Conservation (phyloP, 2,888 invertebrate species). For the Isoperla grammatica region DNA sequence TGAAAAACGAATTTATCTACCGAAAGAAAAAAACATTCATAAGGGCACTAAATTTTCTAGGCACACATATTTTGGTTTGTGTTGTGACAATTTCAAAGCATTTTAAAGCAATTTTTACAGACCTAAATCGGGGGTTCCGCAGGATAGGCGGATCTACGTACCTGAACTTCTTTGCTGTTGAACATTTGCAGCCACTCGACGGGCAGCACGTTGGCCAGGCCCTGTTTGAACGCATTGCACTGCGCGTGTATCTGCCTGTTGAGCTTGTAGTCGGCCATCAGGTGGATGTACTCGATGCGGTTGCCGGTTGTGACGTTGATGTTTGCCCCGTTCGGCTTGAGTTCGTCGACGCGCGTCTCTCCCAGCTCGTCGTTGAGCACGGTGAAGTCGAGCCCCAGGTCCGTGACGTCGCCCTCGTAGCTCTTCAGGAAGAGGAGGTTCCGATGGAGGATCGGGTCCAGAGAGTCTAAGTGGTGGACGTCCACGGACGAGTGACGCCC, state of each 20-base stretch:
- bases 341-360: constrained; percentile 78
- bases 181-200: constrained; percentile 94
- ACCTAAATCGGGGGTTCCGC: too few species aligned
- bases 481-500: constrained; percentile 73
- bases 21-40: too few species aligned
- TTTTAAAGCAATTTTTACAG: too few species aligned
- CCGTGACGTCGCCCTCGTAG: constrained; percentile 79
- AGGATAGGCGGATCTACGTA: too few species aligned
- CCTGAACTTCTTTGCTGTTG: constrained; percentile 85
- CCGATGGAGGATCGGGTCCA: constrained; percentile 88
- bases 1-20: too few species aligned
- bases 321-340: constrained; percentile 85
- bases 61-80: too few species aligned
- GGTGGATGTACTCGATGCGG: constrained; percentile 92
- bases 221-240: constrained; percentile 80
- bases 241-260: constrained; percentile 84
- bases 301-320: constrained; percentile 89
- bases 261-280: constrained; percentile 92
- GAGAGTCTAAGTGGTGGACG: constrained; percentile 86
- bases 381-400: constrained; percentile 89
- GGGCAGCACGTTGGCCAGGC: constrained; percentile 84
- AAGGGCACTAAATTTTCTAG: too few species aligned
- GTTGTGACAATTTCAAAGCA: too few species aligned
- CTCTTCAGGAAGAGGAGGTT: constrained; percentile 84
- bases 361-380: constrained; percentile 85